Conservation (phyloP, 2,888 invertebrate species). For the Perithous albicinctus region DNA sequence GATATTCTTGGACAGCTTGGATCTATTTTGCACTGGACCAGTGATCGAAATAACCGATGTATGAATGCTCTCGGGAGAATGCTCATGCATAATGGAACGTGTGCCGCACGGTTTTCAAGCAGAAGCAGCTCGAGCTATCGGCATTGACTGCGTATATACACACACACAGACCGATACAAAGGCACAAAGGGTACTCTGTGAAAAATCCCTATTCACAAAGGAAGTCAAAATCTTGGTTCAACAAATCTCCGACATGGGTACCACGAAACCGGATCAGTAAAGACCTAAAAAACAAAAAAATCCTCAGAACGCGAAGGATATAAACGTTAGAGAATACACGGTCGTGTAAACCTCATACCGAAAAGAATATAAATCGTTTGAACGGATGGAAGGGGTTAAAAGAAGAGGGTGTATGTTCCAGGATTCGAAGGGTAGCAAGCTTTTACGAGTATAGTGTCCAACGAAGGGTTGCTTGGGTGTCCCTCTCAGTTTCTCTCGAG, state of each 20-base stretch:
- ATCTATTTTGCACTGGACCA: constrained; percentile 13
- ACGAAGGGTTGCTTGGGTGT: constrained; percentile 46
- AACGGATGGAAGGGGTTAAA: constrained; percentile 26
- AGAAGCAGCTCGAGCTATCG: constrained; percentile 19
- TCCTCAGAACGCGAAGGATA: background rate
- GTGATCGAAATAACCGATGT: constrained; percentile 58
- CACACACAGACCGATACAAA: constrained; percentile 37
- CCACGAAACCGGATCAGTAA: constrained; percentile 25
- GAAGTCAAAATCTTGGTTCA: constrained; percentile 59
- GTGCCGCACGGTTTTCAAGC: constrained; percentile 31
- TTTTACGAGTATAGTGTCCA: constrained; percentile 43
- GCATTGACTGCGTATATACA: constrained; percentile 8
- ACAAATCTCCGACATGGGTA: constrained; percentile 45
- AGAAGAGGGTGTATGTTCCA: constrained; percentile 17
- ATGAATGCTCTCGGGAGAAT: constrained; percentile 25
- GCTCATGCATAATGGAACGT: constrained; percentile 61
- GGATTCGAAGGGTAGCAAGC: constrained; percentile 40
- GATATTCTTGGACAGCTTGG: constrained; percentile 12
- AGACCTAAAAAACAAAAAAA: constrained; percentile 7
- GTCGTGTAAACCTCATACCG: constrained; percentile 13
- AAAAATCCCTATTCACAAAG: constrained; percentile 55
- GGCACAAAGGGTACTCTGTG: constrained; percentile 43
- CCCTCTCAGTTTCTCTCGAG: constrained; percentile 39
- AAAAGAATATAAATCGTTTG: constrained; percentile 45
- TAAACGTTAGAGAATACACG: constrained; percentile 13